These are phyloP conservation scores for Gryllus bimaculatus DNA, from an alignment of 1,140 invertebrate genomes.

Conservation along the genomic window DNA sequence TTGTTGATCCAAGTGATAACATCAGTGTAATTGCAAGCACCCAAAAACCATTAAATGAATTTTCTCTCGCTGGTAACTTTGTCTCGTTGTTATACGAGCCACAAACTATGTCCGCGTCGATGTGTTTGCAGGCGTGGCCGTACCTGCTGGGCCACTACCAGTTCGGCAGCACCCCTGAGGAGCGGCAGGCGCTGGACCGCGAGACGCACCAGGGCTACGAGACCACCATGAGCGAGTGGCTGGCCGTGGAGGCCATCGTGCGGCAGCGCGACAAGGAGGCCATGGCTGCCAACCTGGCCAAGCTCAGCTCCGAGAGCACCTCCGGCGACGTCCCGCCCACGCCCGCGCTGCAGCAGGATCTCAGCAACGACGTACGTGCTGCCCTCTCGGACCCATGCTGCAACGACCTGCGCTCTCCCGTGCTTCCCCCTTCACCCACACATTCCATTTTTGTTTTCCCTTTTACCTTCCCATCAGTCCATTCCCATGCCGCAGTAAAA, in stretches of 20 bases:
- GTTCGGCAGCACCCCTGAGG: conserved; percentile 62
- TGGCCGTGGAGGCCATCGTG: conserved; percentile 86
- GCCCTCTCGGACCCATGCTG: not conserved
- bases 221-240: conserved; percentile 87
- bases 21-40: too few species aligned
- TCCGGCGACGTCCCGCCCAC: conserved; percentile 24
- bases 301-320: conserved; percentile 43
- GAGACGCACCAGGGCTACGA: conserved; percentile 66
- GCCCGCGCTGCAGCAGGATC: conserved; percentile 31
- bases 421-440: too few species aligned
- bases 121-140: conserved; percentile 62
- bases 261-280: conserved; percentile 68
- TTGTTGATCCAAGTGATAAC: too few species aligned
- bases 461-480: too few species aligned
- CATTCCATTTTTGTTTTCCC: too few species aligned
- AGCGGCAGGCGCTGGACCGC: conserved; percentile 56
- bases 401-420: too few species aligned
- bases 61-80: too few species aligned
- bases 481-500: too few species aligned
- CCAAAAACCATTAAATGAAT: too few species aligned
- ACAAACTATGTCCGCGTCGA: too few species aligned
- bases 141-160: conserved; percentile 80
- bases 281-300: conserved; percentile 49
- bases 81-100: too few species aligned
- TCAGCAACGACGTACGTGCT: conserved; percentile 47